Evolutionary conservation across 1,140 invertebrate species (phyloP), one percentile per base, ranked within the genome.

Genomic region (Portunus trituberculatus): DNA sequence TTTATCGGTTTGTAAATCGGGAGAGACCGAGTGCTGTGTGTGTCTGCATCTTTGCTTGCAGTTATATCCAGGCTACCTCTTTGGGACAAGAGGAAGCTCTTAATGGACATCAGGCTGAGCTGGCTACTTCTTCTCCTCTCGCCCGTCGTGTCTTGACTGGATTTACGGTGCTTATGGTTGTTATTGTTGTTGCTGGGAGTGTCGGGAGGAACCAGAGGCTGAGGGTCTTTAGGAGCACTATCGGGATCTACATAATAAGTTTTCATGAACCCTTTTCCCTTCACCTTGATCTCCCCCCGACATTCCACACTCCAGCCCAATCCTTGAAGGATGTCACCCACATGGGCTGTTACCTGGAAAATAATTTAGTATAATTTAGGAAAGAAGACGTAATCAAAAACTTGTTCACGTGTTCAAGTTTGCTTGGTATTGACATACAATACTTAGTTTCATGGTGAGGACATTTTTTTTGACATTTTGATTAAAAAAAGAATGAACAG

Each of bases 231-330:
- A 0, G 94, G 94, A 16, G 31, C 52, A 20, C 82, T 90, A 31
- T 29, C 92, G 67, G 95, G 95, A 31, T 96, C 95, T 45, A 96
- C 96, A 91, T 97, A 97, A 96, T 97, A 97, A 10, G 97, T 97
- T 7, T 96, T 96, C 97, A 97, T 97, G 20, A 96, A 96, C 10
- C 97, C 97, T 96, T 97, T 97, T 4, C 97, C 97, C 96, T 97
- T 97, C 59, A 97, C 97, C 83, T 96, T 96, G 4, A 97, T 96
- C 25, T 96, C 94, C 0, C 97, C 97, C 29, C 97, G 96, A 91
- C 96, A 95, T 48, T 95, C 67, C 16, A 96, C 95, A 20, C 25
- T 84, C 94, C 96, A 96, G 7, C 96, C 96, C 4, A 93, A 28
- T 6, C 94, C 93, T 16, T 91, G 31, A 20, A 95, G 91, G 86